Conservation (phyloP, 1,140 invertebrate genomes). For the Bombyx mandarina region DNA sequence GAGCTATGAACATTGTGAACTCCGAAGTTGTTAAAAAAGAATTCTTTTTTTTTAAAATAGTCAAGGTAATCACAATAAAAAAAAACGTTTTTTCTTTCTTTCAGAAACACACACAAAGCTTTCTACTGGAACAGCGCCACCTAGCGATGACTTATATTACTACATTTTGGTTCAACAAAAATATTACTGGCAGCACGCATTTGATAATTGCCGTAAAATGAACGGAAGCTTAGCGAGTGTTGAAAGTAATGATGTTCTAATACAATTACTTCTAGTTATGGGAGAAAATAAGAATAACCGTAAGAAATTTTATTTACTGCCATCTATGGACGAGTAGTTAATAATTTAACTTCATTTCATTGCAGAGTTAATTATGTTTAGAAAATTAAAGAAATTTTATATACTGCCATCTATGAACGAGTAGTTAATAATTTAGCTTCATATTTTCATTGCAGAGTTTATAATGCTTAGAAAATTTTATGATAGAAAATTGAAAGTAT, state of each 20-base stretch:
- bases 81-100: neutral
- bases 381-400: slow-evolving; percentile 14
- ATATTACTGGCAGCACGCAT: slow-evolving; percentile 52
- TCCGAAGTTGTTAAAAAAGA: no score
- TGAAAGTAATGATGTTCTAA: slow-evolving; percentile 40
- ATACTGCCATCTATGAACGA: slow-evolving; percentile 13
- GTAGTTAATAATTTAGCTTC: no score
- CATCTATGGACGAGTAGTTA: slow-evolving; percentile 10
- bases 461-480: no score
- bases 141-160: slow-evolving; percentile 54
- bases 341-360: no score
- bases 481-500: no score
- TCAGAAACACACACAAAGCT: no score
- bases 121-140: slow-evolving; percentile 16
- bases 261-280: slow-evolving; percentile 48
- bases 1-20: no score
- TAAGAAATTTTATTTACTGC: slow-evolving; percentile 25
- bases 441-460: no score
- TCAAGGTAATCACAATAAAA: neutral
- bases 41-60: no score
- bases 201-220: slow-evolving; percentile 48
- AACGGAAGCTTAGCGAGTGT: slow-evolving; percentile 45
- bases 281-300: slow-evolving; percentile 56
- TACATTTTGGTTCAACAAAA: slow-evolving; percentile 43
- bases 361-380: no score